These are phyloP conservation scores for Torymus texanus DNA, from an alignment of 2,888 invertebrate genomes.

Conservation along the genomic window DNA sequence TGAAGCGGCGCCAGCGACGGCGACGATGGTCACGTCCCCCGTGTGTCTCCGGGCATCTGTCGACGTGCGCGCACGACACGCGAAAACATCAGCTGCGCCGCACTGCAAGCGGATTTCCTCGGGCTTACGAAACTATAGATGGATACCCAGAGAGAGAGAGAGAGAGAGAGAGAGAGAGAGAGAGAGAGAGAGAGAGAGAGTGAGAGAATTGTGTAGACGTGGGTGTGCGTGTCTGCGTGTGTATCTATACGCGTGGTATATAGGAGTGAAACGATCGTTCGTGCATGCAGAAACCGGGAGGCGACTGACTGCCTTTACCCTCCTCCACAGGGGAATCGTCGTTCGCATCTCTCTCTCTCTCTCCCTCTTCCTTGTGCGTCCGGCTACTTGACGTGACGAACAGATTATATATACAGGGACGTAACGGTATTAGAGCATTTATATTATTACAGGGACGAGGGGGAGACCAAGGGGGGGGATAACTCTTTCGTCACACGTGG, in stretches of 20 bases:
- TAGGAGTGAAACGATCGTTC: too few species aligned
- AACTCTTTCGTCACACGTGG: slow-evolving; percentile 2
- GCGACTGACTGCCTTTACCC: too few species aligned
- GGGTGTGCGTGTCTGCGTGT: not conserved
- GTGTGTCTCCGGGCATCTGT: slow-evolving; percentile 64
- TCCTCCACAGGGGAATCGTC: too few species aligned
- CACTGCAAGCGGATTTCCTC: slow-evolving; percentile 53
- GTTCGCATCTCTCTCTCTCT: not conserved
- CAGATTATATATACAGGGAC: slow-evolving; percentile 42
- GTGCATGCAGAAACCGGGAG: too few species aligned
- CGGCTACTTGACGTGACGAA: slow-evolving; percentile 53
- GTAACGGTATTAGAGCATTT: slow-evolving; percentile 47
- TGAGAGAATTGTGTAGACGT: not conserved
- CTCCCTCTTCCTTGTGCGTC: not conserved
- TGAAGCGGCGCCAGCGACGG: too few species aligned
- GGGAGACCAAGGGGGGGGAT: not conserved
- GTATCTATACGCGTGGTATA: not conserved
- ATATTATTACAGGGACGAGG: slow-evolving; percentile 12
- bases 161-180: not conserved
- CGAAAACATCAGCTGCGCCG: slow-evolving; percentile 70
- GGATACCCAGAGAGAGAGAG: slow-evolving; percentile 13
- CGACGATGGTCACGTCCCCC: slow-evolving; percentile 1
- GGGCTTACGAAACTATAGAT: slow-evolving; percentile 48
- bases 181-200: not conserved
- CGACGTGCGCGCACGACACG: slow-evolving; percentile 59